Base-by-base conservation (phyloP, 2,113 vertebrate genomes). In the Dicaeum eximium region DNA sequence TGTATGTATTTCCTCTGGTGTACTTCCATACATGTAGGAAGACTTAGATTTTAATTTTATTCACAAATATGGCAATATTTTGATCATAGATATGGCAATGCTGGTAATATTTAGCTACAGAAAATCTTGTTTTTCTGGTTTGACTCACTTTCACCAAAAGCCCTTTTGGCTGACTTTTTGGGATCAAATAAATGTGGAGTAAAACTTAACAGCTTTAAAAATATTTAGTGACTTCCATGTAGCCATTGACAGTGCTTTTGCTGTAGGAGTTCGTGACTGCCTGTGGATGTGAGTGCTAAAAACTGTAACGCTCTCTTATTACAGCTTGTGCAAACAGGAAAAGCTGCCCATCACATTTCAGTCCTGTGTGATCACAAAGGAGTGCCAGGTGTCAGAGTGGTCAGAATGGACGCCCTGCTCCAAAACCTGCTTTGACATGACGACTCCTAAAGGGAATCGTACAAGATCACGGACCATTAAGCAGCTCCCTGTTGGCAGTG, bases 311-410 rank as follows among this genome's bases (percentile, higher is more conserved):
- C 31, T 94, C 30, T 95, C 73, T 96, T 88, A 12, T 96, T 91
- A 9, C 97, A 99, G 99, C 96, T 98, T 99, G 92, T 99, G 99
- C 93, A 95, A 97, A 18, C 98, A 98, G 88, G 98, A 99, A 78
- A 99, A 98, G 75, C 89, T 99, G 66, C 99, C 99, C 18, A 95
- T 98, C 90, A 99, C 98, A 1, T 98, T 99, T 97, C 99, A 99
- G 97, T 98, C 99, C 79, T 99, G 99, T 57, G 98, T 99, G 87
- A 98, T 99, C 33, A 97, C 97, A 17, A 99, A 98, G 90, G 99
- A 98, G 87, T 99, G 99, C 92, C 98, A 98, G 90, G 91, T 99
- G 75, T 98, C 98, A 1, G 98, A 99, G 61, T 99, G 99, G 99
- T 93, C 97, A 1, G 97, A 98, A 38, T 99, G 99, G 99, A 97